Base-by-base conservation (phyloP, 37 sponge, comb jelly and placozoan species). In the Lycopodina hypogea region DNA sequence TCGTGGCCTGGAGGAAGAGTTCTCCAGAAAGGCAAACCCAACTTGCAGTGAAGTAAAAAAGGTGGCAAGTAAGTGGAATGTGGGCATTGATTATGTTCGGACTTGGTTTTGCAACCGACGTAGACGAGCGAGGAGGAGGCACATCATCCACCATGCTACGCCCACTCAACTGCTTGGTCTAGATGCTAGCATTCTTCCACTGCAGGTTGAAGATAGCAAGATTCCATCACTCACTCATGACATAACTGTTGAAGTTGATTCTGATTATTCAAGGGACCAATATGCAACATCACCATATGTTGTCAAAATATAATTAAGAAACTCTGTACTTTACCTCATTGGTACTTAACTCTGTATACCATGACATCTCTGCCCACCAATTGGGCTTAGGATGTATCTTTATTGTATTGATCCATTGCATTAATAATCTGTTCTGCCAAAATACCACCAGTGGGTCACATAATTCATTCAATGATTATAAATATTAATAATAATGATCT, bases 61-160 rank as follows among this genome's bases (percentile, higher is more conserved):
- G 36, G 75, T 93, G 14, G 84, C 94, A 21, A 51, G 78, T 15
- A 37, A 28, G 18, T 75, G 90, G 11, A 56, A 75, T 6, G 59
- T 93, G 22, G 88, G 80, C 1, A 86, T 87, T 50, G 96, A 88
- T 57, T 86, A 81, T 37, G 84, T 96, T 17, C 94, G 91, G 6
- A 84, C 77, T 14, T 96, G 96, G 96, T 96, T 96, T 58, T 87
- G 91, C 69, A 93, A 90, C 60, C 70, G 94, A 8, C 63, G 94
- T 24, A 93, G 93, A 68, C 52, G 74, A 29, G 56, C 66, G 74
- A 78, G 66, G 24, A 33, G 21, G 29, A 41, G 45, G n/a, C 60
- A 12, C 18, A 34, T 65, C 1, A 7, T 34, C 48, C 8, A 12
- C 48, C 48, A 4, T 21, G 71, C 32, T 42, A 52, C 74, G 28